phyloP scores from a whole-genome alignment of 1,140 invertebrate genomes.

The Calosoma granatense region DNA sequence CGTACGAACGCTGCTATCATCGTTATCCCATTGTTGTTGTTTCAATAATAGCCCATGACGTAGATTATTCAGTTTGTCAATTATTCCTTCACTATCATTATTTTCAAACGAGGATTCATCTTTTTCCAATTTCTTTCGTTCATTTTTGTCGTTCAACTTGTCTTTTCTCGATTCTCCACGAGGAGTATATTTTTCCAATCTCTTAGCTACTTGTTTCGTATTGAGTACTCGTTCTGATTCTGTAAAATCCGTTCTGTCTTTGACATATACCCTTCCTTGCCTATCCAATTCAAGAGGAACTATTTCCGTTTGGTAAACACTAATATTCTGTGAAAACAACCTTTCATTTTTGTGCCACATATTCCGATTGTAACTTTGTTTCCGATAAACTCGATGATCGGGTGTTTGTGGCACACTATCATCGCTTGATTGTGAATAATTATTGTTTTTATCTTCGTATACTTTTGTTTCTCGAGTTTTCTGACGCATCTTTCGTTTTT shows the following conservation, averaged over 20 bases:
- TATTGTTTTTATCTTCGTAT: slow-evolving; percentile 27
- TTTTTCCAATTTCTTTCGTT: neutral
- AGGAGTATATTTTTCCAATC: neutral
- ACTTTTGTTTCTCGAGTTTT: slow-evolving; percentile 39
- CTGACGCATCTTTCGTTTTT: slow-evolving; percentile 49
- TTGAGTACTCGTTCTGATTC: no score
- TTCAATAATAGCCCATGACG: slow-evolving; percentile 26
- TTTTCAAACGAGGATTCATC: slow-evolving; percentile 10
- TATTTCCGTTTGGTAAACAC: slow-evolving; percentile 31
- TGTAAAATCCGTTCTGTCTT: neutral
- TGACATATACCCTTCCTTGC: neutral
- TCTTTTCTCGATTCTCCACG: neutral
- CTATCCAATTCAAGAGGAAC: slow-evolving; percentile 28
- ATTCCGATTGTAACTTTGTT: slow-evolving; percentile 22
- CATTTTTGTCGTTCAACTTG: slow-evolving; percentile 1
- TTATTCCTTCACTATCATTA: slow-evolving; percentile 15
- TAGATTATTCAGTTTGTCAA: slow-evolving; percentile 22
- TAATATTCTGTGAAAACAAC: slow-evolving; percentile 25
- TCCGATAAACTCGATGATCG: slow-evolving; percentile 21
- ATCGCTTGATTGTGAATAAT: slow-evolving; percentile 44
- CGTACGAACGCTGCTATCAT: neutral
- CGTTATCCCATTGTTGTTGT: slow-evolving; percentile 26
- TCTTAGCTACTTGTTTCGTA: neutral
- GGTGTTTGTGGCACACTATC: slow-evolving; percentile 45
- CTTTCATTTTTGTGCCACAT: slow-evolving; percentile 28